Conservation (phyloP, 2,888 invertebrate species). For the Tinea semifulvella region DNA sequence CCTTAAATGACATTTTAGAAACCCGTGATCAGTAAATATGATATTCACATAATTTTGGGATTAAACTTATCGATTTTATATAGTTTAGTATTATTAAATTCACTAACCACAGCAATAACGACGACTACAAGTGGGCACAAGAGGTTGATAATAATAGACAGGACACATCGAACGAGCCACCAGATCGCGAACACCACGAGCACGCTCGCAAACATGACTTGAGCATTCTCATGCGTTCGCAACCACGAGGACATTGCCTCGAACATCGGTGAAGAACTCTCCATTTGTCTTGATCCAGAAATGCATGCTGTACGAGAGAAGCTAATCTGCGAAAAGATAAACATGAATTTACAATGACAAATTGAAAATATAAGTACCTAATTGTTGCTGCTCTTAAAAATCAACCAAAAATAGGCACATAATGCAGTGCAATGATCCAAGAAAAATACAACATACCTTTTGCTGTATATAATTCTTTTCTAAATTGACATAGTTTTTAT, state of each 20-base stretch:
- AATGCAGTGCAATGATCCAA: too few relatives aligned
- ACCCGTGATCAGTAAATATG: too few relatives aligned
- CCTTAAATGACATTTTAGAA: too few relatives aligned
- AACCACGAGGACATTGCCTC: conserved; percentile 35
- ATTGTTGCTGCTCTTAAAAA: too few relatives aligned
- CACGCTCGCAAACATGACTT: conserved; percentile 51
- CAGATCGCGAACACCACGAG: conserved; percentile 47
- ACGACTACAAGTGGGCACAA: conserved; percentile 47
- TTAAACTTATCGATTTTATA: too few relatives aligned
- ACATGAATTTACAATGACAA: too few relatives aligned
- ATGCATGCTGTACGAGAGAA: conserved; percentile 24
- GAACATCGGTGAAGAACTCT: conserved; percentile 9
- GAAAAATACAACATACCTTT: too few relatives aligned
- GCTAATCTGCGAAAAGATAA: conserved; percentile 29
- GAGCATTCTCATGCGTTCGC: conserved; percentile 44
- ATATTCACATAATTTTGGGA: too few relatives aligned
- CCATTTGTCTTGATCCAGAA: conserved; percentile 12
- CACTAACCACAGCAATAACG: conserved; percentile 45
- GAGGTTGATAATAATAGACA: conserved; percentile 42
- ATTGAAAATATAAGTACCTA: not conserved
- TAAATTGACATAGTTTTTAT: too few relatives aligned
- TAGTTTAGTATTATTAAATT: not conserved
- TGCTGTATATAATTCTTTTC: too few relatives aligned
- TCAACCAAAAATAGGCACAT: too few relatives aligned
- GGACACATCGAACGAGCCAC: conserved; percentile 46